Conservation (phyloP, 2,797 vertebrate species). For the Sorex maritimensis region DNA sequence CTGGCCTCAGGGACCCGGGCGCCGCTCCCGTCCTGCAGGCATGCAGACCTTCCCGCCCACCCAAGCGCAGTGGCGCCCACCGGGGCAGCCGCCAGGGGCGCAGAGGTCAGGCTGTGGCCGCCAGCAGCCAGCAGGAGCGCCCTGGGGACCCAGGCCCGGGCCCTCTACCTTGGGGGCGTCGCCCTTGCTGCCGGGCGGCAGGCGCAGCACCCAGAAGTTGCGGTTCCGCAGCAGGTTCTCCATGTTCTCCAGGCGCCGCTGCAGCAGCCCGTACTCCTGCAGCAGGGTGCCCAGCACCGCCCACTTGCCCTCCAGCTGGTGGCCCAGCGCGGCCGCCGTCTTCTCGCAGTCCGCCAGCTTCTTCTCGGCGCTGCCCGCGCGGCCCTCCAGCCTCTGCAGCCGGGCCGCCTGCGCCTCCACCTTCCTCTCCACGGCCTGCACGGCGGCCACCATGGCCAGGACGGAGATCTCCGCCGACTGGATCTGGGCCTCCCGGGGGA, state of each 20-base stretch:
- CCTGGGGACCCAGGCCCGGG: too few species aligned
- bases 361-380: slow-evolving; percentile 82
- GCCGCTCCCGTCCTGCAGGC: too few species aligned
- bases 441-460: slow-evolving; percentile 82
- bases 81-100: neutral
- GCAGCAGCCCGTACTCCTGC: slow-evolving; percentile 83
- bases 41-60: too few species aligned
- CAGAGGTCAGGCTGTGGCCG: neutral
- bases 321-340: slow-evolving; percentile 83
- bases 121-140: too few species aligned
- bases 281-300: slow-evolving; percentile 45
- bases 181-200: neutral
- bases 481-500: slow-evolving; percentile 81
- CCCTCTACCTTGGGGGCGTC: slow-evolving; percentile 80
- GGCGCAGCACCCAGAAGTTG: neutral
- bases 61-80: neutral
- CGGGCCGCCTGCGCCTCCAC: slow-evolving; percentile 84
- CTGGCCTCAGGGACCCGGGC: too few species aligned
- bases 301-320: slow-evolving; percentile 88
- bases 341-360: slow-evolving; percentile 87
- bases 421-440: slow-evolving; percentile 87
- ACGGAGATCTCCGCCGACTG: slow-evolving; percentile 87
- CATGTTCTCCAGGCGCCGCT: slow-evolving; percentile 83
- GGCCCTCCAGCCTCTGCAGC: slow-evolving; percentile 84
- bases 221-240: slow-evolving; percentile 81